A percentile compares a stretch with the other conserved stretches of the same genome.
These are phyloP conservation scores for Erebia aethiops DNA, from an alignment of 2,888 invertebrate species.

Conservation along the genomic window DNA sequence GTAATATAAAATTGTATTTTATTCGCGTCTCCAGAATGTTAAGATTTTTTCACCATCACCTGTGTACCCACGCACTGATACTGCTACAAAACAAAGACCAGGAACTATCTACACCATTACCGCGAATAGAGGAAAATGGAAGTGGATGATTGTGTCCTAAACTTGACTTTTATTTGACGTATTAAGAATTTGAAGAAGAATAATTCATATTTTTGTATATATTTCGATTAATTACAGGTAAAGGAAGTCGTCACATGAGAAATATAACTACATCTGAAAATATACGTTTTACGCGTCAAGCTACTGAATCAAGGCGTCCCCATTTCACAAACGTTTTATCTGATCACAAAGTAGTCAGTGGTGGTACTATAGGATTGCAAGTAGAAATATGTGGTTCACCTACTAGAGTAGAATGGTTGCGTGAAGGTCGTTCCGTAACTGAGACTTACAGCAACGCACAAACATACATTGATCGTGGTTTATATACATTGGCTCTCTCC, in stretches of 20 bases:
- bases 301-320: conserved; percentile 83
- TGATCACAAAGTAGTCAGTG: conserved; percentile 88
- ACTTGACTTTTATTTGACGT: background rate
- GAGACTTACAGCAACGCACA: conserved; percentile 84
- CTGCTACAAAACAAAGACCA: too few species aligned
- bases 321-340: conserved; percentile 86
- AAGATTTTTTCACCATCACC: too few species aligned
- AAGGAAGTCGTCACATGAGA: conserved; percentile 57
- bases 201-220: background rate
- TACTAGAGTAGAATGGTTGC: conserved; percentile 90
- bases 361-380: conserved; percentile 92
- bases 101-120: too few species aligned
- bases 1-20: too few species aligned
- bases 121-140: background rate
- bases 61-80: too few species aligned
- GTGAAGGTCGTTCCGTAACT: conserved; percentile 83
- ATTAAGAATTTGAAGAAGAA: background rate
- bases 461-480: conserved; percentile 85
- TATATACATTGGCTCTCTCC: conserved; percentile 88
- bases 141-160: background rate
- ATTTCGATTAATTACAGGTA: conserved; percentile 52
- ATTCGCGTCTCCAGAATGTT: too few species aligned
- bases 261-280: conserved; percentile 64
- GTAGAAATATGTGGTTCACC: conserved; percentile 89
- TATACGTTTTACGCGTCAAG: conserved; percentile 55